These are phyloP conservation scores for Clistopyga incitator DNA, from an alignment of 2,888 invertebrate species.

Conservation along the genomic window DNA sequence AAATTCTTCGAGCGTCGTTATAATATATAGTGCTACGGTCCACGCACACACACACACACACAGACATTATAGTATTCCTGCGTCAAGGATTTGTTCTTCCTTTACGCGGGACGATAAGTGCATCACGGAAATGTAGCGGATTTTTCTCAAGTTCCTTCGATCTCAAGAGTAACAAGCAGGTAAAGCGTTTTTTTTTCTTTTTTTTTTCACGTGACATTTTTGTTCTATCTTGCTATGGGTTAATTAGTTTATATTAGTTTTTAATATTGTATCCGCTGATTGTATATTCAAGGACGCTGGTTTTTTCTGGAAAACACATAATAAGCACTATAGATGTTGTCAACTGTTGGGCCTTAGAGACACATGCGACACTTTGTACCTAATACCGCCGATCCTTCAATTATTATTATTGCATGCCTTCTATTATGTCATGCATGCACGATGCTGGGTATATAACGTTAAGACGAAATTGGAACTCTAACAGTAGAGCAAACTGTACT, in stretches of 20 bases:
- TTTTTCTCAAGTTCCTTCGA: neutral
- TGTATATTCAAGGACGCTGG: conserved; percentile 46
- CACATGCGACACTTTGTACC: conserved; percentile 5
- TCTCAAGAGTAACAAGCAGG: conserved; percentile 32
- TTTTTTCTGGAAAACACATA: conserved; percentile 62
- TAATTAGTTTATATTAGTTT: neutral
- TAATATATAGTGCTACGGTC: neutral
- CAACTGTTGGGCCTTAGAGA: conserved; percentile 39
- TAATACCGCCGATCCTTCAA: neutral
- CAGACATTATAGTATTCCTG: neutral
- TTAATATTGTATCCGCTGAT: conserved; percentile 22
- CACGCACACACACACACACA: neutral
- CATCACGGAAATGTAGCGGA: conserved; percentile 34
- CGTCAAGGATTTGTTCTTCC: neutral
- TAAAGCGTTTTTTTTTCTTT: conserved; percentile 9
- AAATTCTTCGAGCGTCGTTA: conserved; percentile 4
- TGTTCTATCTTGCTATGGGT: conserved; percentile 4
- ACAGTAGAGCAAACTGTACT: conserved; percentile 24
- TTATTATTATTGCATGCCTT: conserved; percentile 25
- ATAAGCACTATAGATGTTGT: conserved; percentile 45
- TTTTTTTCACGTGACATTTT: neutral
- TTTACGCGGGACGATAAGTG: conserved; percentile 38
- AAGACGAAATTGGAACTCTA: neutral
- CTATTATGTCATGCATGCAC: conserved; percentile 14
- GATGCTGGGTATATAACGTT: neutral